Evolutionary conservation across 2,888 invertebrate genomes (phyloP), one percentile per base, ranked within the genome.

Genomic region (Idaea straminata): DNA sequence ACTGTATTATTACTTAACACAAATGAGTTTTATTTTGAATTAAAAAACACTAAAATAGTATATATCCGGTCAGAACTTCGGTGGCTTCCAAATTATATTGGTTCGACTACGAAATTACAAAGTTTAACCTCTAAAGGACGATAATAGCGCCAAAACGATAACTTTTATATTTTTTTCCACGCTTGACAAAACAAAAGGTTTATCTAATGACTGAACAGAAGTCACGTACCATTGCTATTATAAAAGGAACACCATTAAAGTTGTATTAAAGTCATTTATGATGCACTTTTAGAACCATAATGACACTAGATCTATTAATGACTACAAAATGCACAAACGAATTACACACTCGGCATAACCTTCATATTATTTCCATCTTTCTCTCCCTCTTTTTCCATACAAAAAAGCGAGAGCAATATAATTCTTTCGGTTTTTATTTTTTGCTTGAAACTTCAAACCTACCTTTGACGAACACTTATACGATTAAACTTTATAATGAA

Each of bases 151-250:
- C 47, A 47, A 47, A 47, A 47, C 47, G 47, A 47, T 47, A 47
- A 6, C 47, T 47, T 47, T 47, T 47, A 47, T 47, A 34, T 25
- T 72, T 70, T 67, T 62, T 66, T 62, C 62, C 38, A 61, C 68
- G 68, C 64, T 66, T 66, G 60, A 65, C 66, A 69, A 69, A 69
- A 66, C 69, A 66, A 69, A 66, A 69, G 57, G 47, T 47, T 64
- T 64, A 58, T 69, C 76, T 89, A 91, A 91, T 91, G 82, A 86
- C 74, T 79, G 82, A 72, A 85, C 90, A 82, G 89, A 76, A 90
- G 91, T 91, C 92, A 92, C 91, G 91, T 91, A 77, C 75, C 47
- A 47, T 47, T 74, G 83, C 83, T 80, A 87, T 88, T 86, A 87
- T 79, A 78, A 78, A 80, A 80, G 79, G 80, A 76, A 80, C 79